Conservation (phyloP, 2,797 vertebrate genomes). For the Prunella strophiata region DNA sequence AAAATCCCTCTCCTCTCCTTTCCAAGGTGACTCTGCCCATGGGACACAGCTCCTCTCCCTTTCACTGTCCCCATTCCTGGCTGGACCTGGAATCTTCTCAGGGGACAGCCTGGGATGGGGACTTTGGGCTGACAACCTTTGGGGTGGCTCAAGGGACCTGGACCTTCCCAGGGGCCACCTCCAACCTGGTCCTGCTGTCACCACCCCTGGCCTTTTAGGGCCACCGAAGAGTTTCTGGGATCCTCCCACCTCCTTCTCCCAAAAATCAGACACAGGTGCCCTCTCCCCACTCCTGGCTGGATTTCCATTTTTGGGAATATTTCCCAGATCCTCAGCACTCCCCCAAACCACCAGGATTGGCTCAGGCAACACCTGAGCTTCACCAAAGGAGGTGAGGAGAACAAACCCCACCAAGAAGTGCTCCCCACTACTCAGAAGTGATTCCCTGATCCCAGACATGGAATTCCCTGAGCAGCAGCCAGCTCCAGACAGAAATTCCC, state of each 20-base stretch:
- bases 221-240: background rate
- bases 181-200: background rate
- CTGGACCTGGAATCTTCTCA: background rate
- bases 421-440: rapidly evolving
- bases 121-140: background rate
- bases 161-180: background rate
- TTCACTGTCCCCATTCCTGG: background rate
- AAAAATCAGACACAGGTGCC: too few species aligned
- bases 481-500: background rate
- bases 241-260: background rate
- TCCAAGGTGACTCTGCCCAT: rapidly evolving
- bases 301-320: background rate
- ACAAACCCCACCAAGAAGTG: too few species aligned
- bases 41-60: too few species aligned
- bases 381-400: rapidly evolving
- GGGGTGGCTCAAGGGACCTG: background rate
- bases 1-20: background rate
- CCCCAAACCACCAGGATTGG: too few species aligned
- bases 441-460: background rate
- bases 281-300: background rate
- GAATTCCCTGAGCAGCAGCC: background rate
- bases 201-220: background rate
- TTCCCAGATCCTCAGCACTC: background rate
- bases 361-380: background rate
- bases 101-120: background rate